These are phyloP conservation scores for Drosophila kohkoa DNA, from an alignment of 1,140 invertebrate species.

Conservation along the genomic window DNA sequence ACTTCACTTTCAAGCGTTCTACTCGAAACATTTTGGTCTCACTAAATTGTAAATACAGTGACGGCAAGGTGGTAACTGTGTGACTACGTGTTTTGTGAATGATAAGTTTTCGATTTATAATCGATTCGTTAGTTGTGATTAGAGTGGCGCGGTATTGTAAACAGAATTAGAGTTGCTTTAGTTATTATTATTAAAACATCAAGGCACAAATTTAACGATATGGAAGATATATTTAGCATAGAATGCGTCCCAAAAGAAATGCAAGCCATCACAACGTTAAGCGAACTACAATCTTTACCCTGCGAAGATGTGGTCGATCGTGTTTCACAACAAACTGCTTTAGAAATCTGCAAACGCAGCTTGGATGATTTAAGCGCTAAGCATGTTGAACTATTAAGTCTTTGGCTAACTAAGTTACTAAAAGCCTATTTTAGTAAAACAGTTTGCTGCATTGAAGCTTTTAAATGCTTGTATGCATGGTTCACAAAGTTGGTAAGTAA, in stretches of 20 bases:
- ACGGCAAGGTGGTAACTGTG: not conserved
- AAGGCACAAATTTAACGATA: not conserved
- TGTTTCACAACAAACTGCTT: slow-evolving; percentile 43
- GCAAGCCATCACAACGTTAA: slow-evolving; percentile 26
- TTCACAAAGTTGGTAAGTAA: slow-evolving; percentile 35
- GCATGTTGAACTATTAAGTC: slow-evolving; percentile 40
- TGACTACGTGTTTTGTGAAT: slow-evolving; percentile 13
- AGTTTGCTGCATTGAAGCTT: slow-evolving; percentile 24
- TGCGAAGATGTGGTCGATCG: slow-evolving; percentile 37
- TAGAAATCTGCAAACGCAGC: slow-evolving; percentile 44
- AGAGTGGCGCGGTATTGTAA: slow-evolving; percentile 30
- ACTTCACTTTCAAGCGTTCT: too few species aligned
- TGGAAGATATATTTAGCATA: slow-evolving; percentile 1
- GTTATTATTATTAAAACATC: not conserved
- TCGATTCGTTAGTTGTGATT: not conserved
- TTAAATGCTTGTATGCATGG: slow-evolving; percentile 54
- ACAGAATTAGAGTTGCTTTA: slow-evolving; percentile 3
- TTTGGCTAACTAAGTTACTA: slow-evolving; percentile 63
- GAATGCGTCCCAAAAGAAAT: not conserved
- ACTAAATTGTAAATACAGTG: not conserved
- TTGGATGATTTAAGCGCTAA: slow-evolving; percentile 19
- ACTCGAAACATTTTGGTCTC: too few species aligned
- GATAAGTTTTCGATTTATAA: not conserved
- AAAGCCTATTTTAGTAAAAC: slow-evolving; percentile 43
- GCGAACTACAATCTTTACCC: slow-evolving; percentile 48